These are phyloP conservation scores for Uropsilus gracilis DNA, from an alignment of 2,113 vertebrate species.

Conservation along the genomic window DNA sequence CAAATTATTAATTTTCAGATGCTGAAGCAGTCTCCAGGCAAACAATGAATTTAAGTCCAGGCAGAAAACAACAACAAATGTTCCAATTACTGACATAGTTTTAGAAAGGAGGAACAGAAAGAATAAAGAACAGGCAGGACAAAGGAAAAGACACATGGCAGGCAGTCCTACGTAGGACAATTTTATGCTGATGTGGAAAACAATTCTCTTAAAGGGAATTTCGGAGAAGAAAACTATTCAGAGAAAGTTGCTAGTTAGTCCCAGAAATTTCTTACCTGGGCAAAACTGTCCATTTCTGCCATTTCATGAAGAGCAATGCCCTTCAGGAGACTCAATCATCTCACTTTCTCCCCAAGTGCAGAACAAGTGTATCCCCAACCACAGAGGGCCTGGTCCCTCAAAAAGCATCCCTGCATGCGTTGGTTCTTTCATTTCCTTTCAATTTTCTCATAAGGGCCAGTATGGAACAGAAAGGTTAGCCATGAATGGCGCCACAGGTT, in stretches of 20 bases:
- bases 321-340: background rate
- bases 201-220: background rate
- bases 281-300: background rate
- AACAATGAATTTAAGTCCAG: constrained; percentile 8
- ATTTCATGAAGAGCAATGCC: background rate
- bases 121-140: background rate
- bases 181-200: background rate
- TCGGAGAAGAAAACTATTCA: background rate
- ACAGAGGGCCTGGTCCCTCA: background rate
- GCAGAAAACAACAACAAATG: constrained; percentile 16
- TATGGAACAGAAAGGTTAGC: background rate
- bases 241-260: background rate
- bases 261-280: background rate
- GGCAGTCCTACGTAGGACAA: background rate
- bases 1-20: constrained; percentile 37
- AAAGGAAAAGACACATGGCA: background rate
- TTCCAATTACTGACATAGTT: background rate
- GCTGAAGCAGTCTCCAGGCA: background rate
- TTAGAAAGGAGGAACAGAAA: background rate
- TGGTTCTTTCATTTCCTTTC: background rate
- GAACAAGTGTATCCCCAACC: background rate
- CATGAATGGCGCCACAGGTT: background rate
- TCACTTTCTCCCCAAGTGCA: background rate
- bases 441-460: background rate
- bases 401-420: background rate